Percentiles rank a stretch among this genome's conserved stretches.
These are phyloP conservation scores for Agrotis clavis DNA, from an alignment of 2,888 invertebrate species.

Conservation along the genomic window DNA sequence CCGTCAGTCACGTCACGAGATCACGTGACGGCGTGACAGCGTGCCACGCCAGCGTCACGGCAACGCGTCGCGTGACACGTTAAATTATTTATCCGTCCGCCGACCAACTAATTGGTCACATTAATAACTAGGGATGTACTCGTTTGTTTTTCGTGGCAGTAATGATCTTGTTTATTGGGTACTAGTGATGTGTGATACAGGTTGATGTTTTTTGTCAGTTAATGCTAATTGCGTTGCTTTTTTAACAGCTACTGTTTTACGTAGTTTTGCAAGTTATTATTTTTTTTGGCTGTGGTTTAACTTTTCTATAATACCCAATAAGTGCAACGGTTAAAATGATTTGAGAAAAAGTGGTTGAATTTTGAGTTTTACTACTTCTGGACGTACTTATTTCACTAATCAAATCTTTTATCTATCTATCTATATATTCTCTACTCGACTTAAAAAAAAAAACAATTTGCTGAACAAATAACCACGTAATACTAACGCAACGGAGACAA, in stretches of 20 bases:
- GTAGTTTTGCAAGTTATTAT: too few relatives aligned
- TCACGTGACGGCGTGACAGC: conserved; percentile 71
- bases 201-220: background rate
- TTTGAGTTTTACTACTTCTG: too few relatives aligned
- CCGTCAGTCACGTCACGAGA: conserved; percentile 46
- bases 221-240: background rate
- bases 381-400: too few relatives aligned
- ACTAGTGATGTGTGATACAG: background rate
- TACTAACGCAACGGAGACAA: background rate
- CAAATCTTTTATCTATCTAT: too few relatives aligned
- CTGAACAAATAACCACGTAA: too few relatives aligned
- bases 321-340: too few relatives aligned
- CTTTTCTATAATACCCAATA: too few relatives aligned
- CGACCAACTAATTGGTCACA: conserved; percentile 61
- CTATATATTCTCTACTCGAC: too few relatives aligned
- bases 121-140: conserved; percentile 57
- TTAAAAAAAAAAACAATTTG: too few relatives aligned
- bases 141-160: conserved; percentile 29
- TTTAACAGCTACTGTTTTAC: background rate
- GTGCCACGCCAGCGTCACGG: conserved; percentile 74
- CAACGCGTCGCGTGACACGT: conserved; percentile 58
- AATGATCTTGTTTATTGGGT: conserved; percentile 36
- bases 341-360: too few relatives aligned
- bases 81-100: conserved; percentile 66
- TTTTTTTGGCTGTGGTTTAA: too few relatives aligned